Conservation (phyloP, 2,113 vertebrate genomes). For the Scopus umbretta region DNA sequence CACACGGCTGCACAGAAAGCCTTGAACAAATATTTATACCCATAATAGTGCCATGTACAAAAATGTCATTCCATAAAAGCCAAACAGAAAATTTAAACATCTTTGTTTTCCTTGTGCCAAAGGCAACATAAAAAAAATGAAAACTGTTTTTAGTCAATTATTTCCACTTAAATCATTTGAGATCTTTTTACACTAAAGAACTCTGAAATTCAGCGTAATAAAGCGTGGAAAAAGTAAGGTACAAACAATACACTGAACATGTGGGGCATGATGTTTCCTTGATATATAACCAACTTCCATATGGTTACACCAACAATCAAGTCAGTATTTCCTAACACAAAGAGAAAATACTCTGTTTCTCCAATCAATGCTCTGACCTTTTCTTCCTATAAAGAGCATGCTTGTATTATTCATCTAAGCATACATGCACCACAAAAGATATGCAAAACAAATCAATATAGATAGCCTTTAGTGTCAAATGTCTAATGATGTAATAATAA, state of each 20-base stretch:
- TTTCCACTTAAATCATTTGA: not conserved
- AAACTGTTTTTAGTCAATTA: not conserved
- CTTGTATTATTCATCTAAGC: not conserved
- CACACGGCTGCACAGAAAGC: not conserved
- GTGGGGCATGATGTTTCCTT: not conserved
- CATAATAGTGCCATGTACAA: not conserved
- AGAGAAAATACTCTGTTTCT: slow-evolving; percentile 10
- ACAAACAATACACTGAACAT: not conserved
- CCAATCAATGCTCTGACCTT: not conserved
- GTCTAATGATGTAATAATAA: slow-evolving; percentile 32
- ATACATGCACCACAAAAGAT: not conserved
- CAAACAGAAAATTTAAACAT: not conserved
- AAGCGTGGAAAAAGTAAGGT: not conserved
- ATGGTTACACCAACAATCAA: not conserved
- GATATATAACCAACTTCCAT: not conserved
- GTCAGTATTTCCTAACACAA: not conserved
- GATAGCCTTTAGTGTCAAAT: slow-evolving; percentile 8
- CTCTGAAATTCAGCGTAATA: not conserved
- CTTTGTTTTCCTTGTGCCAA: not conserved
- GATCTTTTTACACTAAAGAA: not conserved
- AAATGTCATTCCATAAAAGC: not conserved
- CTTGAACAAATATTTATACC: slow-evolving; percentile 21
- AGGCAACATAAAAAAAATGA: not conserved
- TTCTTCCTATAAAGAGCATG: not conserved
- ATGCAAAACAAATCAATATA: not conserved